A percentile compares a stretch with the other conserved stretches of the same genome.
These are phyloP conservation scores for Dinoponera quadriceps DNA, from an alignment of 1,140 invertebrate species.

Conservation along the genomic window DNA sequence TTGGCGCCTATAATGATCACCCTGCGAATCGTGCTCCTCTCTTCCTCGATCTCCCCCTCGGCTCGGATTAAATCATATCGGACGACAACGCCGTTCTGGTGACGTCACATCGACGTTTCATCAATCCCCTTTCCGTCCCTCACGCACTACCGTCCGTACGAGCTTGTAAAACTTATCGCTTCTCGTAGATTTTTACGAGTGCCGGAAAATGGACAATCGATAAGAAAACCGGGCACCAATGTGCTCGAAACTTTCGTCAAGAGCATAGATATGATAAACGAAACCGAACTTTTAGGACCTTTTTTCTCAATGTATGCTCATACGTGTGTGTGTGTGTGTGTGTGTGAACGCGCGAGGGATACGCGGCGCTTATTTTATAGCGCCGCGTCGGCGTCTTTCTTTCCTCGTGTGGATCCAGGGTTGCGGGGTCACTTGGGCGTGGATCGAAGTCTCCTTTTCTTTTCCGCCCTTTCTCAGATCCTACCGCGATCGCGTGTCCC, in stretches of 20 bases:
- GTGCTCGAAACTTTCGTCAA: conserved; percentile 8
- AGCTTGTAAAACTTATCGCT: not conserved
- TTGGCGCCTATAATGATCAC: conserved; percentile 61
- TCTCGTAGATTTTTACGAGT: not conserved
- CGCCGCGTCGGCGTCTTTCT: conserved; percentile 74
- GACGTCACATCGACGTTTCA: not conserved
- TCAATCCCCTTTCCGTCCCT: not conserved
- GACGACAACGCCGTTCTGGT: not conserved
- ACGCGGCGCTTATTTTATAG: conserved; percentile 72
- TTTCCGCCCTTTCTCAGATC: conserved; percentile 44
- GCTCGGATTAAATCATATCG: not conserved
- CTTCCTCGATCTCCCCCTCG: conserved; percentile 8
- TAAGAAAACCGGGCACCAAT: conserved; percentile 35
- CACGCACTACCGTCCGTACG: too few relatives aligned
- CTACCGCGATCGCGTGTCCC: conserved; percentile 50
- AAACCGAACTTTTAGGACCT: conserved; percentile 65
- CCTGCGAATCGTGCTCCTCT: conserved; percentile 33
- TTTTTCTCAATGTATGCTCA: conserved; percentile 9
- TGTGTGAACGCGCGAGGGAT: conserved; percentile 2
- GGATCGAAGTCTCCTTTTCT: conserved; percentile 63
- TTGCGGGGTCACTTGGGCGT: conserved; percentile 72
- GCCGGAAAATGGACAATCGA: conserved; percentile 12
- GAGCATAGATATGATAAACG: conserved; percentile 64
- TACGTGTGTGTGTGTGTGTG: conserved; percentile 13
- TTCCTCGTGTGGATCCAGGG: conserved; percentile 48